Base-by-base conservation (phyloP, 2,888 invertebrate genomes). In the Tillus elongatus region DNA sequence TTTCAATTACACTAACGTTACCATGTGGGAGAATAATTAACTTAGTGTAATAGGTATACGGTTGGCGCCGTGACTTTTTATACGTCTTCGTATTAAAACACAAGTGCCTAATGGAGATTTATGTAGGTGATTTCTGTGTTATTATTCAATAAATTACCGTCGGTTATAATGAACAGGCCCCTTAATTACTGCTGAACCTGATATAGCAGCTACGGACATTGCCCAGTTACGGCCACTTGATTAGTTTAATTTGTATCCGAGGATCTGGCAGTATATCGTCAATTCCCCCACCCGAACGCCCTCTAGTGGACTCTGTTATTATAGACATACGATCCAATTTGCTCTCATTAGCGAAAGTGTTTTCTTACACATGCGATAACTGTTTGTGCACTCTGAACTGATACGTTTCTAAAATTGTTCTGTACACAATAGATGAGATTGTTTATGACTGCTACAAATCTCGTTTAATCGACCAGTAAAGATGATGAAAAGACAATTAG, bases 71-170 rank as follows among this genome's bases (percentile, higher is more conserved):
- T 29, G 45, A 45, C 50, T 58, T 58, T 59, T 57, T 58, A 57
- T 53, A 49, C 48, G 50, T 43, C 56, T 50, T 54, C 57, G 56
- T 58, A 57, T 58, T 52, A 58, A 53, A 55, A 57, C 55, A 53
- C 53, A 52, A 53, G 50, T 54, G 49, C 48, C 56, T 64, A 64
- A 64, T 63, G 55, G 62, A 62, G 64, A 64, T 64, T 63, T 63
- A 64, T 60, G 57, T 55, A 57, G 60, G 60, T 58, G 61, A 63
- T 64, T 63, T 59, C 58, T 58, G 54, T 54, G 62, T 64, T 63
- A 64, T 64, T 64, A 62, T 63, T 61, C 64, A 60, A 62, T 63
- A 60, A 63, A 63, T 63, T 62, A 61, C 58, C 54, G 51, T 51
- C 52, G 52, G 56, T 58, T 56, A 60, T 58, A 61, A 61, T 60